Percentiles rank a stretch among this genome's conserved stretches.
phyloP scores from a whole-genome alignment of 2,888 invertebrate genomes.

The Terebella lapidaria region DNA sequence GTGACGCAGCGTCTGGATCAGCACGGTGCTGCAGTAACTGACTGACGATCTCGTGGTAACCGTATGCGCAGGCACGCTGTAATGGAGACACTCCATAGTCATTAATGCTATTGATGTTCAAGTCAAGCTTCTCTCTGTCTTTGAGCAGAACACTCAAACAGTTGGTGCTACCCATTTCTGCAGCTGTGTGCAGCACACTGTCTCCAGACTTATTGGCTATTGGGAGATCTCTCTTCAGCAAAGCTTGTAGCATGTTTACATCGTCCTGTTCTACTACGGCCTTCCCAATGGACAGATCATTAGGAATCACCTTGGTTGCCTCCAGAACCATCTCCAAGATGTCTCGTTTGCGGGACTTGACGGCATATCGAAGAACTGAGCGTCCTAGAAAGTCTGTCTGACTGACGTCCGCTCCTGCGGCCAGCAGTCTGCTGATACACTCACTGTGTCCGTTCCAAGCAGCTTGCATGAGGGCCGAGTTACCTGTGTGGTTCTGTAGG shows the following conservation, averaged over 20 bases:
- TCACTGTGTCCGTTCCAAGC: slow-evolving; percentile 13
- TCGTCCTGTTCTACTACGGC: not conserved
- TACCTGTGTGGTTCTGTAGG: not conserved
- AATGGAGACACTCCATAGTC: not conserved
- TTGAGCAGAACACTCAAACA: not conserved
- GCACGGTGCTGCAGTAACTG: not conserved
- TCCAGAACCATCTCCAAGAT: not conserved
- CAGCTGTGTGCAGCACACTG: not conserved
- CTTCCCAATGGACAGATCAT: not conserved
- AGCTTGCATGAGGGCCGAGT: slow-evolving; percentile 12
- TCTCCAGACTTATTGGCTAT: not conserved
- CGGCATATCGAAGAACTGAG: not conserved
- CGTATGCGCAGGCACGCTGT: slow-evolving; percentile 1
- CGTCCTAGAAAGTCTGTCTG: not conserved
- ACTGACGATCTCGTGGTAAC: not conserved
- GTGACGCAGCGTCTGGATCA: not conserved
- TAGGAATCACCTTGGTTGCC: not conserved
- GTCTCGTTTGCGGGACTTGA: not conserved
- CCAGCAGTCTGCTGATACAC: slow-evolving; percentile 7
- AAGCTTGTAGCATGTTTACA: not conserved
- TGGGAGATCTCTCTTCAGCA: not conserved
- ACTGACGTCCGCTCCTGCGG: slow-evolving; percentile 11
- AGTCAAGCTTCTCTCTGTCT: not conserved
- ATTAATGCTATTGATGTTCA: not conserved
- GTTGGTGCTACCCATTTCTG: not conserved